Percentiles rank a stretch among this genome's conserved stretches.
phyloP scores from a whole-genome alignment of 2,888 invertebrate species.

The Oscheius sp. region DNA sequence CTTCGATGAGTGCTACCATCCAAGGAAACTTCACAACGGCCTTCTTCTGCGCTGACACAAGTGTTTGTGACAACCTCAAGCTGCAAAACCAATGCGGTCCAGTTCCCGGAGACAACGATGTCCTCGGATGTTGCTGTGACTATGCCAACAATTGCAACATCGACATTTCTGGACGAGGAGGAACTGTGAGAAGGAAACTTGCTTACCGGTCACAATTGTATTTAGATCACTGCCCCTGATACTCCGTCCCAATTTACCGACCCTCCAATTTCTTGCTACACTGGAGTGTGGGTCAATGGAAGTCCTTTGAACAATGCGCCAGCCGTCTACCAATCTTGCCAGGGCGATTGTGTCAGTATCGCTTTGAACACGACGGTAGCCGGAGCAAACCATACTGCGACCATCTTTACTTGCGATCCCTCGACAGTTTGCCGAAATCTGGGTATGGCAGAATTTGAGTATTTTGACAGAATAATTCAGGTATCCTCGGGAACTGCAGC shows the following conservation, averaged over 20 bases:
- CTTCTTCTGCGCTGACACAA: constrained; percentile 50
- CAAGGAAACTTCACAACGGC: constrained; percentile 40
- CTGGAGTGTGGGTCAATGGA: constrained; percentile 42
- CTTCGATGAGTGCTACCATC: constrained; percentile 42
- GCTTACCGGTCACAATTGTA: not conserved
- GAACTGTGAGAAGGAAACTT: not conserved
- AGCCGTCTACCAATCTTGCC: constrained; percentile 42
- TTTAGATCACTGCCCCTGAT: constrained; percentile 25
- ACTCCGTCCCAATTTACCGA: constrained; percentile 38
- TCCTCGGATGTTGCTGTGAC: constrained; percentile 55
- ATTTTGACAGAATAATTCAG: constrained; percentile 7
- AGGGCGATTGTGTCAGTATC: constrained; percentile 49
- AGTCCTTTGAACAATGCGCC: not conserved
- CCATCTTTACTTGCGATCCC: constrained; percentile 55
- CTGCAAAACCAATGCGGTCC: constrained; percentile 45
- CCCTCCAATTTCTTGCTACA: constrained; percentile 52
- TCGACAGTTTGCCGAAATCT: constrained; percentile 45
- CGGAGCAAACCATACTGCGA: constrained; percentile 37
- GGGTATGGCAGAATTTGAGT: constrained; percentile 30
- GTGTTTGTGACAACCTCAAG: constrained; percentile 45
- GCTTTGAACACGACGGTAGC: constrained; percentile 40
- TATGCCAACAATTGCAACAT: constrained; percentile 54
- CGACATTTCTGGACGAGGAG: not conserved
- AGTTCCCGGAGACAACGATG: constrained; percentile 41
- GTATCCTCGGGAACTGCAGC: constrained; percentile 42